These are phyloP conservation scores for Cactoblastis cactorum DNA, from an alignment of 2,888 invertebrate genomes.

Conservation along the genomic window DNA sequence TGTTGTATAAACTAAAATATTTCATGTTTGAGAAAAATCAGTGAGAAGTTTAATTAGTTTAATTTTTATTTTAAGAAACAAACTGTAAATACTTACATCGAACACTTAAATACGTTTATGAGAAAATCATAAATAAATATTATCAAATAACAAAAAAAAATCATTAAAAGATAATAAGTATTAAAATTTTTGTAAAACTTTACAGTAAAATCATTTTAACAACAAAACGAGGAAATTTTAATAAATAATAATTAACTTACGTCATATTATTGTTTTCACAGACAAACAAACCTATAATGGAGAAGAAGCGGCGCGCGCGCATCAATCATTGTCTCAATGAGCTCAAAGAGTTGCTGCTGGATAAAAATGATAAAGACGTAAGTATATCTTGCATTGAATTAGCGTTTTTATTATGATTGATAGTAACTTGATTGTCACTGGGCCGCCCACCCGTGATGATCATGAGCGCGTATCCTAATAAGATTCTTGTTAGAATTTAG, in stretches of 20 bases:
- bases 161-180: too few relatives aligned
- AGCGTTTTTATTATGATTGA: not conserved
- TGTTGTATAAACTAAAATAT: too few relatives aligned
- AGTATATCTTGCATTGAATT: constrained; percentile 69
- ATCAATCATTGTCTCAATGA: constrained; percentile 94
- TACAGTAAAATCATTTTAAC: too few relatives aligned
- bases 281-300: constrained; percentile 97
- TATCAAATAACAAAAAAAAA: too few relatives aligned
- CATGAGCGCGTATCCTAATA: constrained; percentile 7
- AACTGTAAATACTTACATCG: too few relatives aligned
- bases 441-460: not conserved
- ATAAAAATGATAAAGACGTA: constrained; percentile 93
- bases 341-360: constrained; percentile 90
- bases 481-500: constrained; percentile 26
- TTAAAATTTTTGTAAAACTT: too few relatives aligned
- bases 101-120: too few relatives aligned
- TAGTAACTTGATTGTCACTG: not conserved
- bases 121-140: too few relatives aligned
- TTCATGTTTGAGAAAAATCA: too few relatives aligned
- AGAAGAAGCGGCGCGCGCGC: constrained; percentile 91
- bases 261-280: constrained; percentile 48
- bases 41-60: too few relatives aligned
- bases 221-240: too few relatives aligned
- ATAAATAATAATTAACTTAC: not conserved
- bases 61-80: too few relatives aligned